phyloP scores from a whole-genome alignment of 2,113 vertebrate genomes.

The Eubucco bourcierii region DNA sequence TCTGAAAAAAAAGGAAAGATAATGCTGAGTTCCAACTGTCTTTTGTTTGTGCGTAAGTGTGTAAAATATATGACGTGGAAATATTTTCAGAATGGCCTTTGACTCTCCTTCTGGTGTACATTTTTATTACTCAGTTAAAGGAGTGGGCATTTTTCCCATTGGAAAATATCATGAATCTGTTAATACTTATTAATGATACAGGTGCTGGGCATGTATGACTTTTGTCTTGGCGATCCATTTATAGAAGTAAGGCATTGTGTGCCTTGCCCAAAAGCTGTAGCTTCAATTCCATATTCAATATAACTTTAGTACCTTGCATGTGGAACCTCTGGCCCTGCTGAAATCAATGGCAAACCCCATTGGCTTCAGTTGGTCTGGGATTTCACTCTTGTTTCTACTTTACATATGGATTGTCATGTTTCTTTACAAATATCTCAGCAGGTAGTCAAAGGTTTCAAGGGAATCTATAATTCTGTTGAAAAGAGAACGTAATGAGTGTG shows the following conservation, averaged over 20 bases:
- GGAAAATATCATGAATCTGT: slow-evolving; percentile 35
- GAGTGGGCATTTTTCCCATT: background rate
- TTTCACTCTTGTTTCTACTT: background rate
- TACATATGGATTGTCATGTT: background rate
- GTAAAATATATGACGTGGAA: slow-evolving; percentile 68
- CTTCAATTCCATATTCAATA: background rate
- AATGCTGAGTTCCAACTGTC: slow-evolving; percentile 66
- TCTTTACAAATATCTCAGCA: slow-evolving; percentile 54
- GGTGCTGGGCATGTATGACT: slow-evolving; percentile 22
- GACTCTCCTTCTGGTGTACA: slow-evolving; percentile 71
- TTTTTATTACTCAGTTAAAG: slow-evolving; percentile 17
- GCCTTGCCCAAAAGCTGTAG: slow-evolving; percentile 20
- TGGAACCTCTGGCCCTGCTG: background rate
- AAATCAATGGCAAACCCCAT: slow-evolving; percentile 25
- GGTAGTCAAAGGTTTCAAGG: slow-evolving; percentile 68
- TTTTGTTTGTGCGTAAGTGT: slow-evolving; percentile 71
- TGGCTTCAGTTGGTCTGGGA: slow-evolving; percentile 10
- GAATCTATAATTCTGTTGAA: slow-evolving; percentile 32
- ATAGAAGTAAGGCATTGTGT: background rate
- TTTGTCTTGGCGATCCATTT: slow-evolving; percentile 7
- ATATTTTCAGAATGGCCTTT: slow-evolving; percentile 70
- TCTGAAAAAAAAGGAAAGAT: slow-evolving; percentile 52
- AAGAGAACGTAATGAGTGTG: slow-evolving; percentile 39
- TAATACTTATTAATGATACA: slow-evolving; percentile 41
- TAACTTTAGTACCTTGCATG: background rate